phyloP scores from a whole-genome alignment of 1,140 invertebrate species.

The Diabrotica undecimpunctata region DNA sequence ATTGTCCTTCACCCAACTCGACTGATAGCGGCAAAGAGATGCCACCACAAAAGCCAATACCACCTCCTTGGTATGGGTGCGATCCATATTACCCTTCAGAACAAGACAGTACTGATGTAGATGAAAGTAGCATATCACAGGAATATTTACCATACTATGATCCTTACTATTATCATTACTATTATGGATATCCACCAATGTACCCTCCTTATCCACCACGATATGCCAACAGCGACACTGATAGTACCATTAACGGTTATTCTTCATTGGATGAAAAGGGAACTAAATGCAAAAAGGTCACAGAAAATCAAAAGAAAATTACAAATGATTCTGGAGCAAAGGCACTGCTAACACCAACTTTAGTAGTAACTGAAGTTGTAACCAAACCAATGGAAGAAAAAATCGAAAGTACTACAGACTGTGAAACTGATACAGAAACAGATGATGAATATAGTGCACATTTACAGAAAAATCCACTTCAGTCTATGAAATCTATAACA shows the following conservation, averaged over 20 bases:
- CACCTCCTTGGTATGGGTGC: constrained; percentile 7
- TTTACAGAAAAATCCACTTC: constrained; percentile 26
- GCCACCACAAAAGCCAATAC: constrained; percentile 5
- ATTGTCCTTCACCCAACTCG: constrained; percentile 19
- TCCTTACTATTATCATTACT: constrained; percentile 41
- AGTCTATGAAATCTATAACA: constrained; percentile 52
- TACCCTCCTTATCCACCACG: constrained; percentile 36
- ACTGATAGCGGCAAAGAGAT: constrained; percentile 23
- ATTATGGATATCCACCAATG: constrained; percentile 40
- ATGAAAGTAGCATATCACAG: constrained; percentile 23
- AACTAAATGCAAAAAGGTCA: not conserved
- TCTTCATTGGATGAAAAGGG: constrained; percentile 50
- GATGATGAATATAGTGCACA: constrained; percentile 13
- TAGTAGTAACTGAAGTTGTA: not conserved
- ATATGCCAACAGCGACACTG: constrained; percentile 38
- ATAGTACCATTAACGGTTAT: constrained; percentile 45
- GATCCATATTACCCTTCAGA: not conserved
- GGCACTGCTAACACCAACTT: constrained; percentile 31
- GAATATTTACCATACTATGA: constrained; percentile 40
- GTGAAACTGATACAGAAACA: constrained; percentile 26
- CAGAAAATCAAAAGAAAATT: not conserved
- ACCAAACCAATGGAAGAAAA: constrained; percentile 15
- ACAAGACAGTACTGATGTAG: constrained; percentile 12
- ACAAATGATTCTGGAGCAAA: constrained; percentile 17
- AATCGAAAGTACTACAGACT: constrained; percentile 21